Base-by-base conservation (phyloP, 2,888 invertebrate genomes). In the Belgica antarctica region DNA sequence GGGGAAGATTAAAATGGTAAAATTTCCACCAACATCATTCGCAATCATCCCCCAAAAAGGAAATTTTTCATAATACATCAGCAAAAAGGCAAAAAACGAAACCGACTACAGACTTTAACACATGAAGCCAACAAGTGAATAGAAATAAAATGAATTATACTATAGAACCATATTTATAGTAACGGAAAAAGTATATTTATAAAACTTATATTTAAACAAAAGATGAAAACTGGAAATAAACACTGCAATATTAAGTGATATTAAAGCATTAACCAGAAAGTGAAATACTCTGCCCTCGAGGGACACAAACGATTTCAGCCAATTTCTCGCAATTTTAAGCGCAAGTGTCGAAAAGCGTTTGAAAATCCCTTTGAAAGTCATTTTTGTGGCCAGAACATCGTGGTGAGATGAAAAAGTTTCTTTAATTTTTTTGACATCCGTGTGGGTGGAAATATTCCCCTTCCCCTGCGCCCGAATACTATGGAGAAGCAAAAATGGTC, bases 181-280 rank as follows among this genome's bases (percentile, higher is more conserved):
- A 63, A 66, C 25, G 47, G 25, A 27, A 19, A 24, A 47, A 25
- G 28, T 66, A 19, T 66, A 66, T 66, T 27, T 28, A 47, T 66
- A 22, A 47, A 65, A 65, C 46, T 65, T 66, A 66, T 66, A 66
- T 66, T 47, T 17, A 63, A 63, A 47, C 5, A 47, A 19, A 34
- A 62, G 22, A 28, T 34, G 34, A 34, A 22, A 31, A n/a, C 24
- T 34, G 61, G 47, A 66, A 65, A 63, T 65, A n/a, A 66, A 66
- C 46, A 66, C 65, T 66, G 46, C 41, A 66, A 66, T 66, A 62
- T 66, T 66, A 66, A 66, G 65, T 66, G 65, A 66, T 66, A 66
- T 22, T 36, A 47, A 28, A 27, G 46, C 22, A 65, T 62, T 46
- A 46, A 15, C 15, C n/a, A n/a, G 19, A 57, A 57, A 12, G 22